These are phyloP conservation scores for Micronycteris hirsuta DNA, from an alignment of 2,113 vertebrate species.

Conservation along the genomic window DNA sequence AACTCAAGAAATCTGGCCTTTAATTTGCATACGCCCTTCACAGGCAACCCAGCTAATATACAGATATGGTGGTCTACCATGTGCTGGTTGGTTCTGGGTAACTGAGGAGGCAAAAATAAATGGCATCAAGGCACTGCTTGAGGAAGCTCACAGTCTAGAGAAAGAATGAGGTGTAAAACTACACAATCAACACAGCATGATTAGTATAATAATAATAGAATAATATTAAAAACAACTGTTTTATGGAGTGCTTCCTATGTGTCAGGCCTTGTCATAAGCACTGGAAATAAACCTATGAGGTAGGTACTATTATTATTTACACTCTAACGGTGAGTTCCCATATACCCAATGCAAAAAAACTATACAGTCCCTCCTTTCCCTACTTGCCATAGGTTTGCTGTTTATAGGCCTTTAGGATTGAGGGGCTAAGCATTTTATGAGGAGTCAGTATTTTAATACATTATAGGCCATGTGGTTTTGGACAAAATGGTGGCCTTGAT, in stretches of 20 bases:
- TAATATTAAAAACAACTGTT: not conserved
- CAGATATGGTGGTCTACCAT: not conserved
- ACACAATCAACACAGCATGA: not conserved
- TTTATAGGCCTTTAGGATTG: not conserved
- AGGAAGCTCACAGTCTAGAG: not conserved
- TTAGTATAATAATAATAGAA: not conserved
- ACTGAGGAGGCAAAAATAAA: not conserved
- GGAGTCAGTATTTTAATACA: not conserved
- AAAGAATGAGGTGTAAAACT: not conserved
- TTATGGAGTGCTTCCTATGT: not conserved
- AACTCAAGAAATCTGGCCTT: not conserved
- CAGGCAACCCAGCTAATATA: not conserved
- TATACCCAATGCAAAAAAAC: not conserved
- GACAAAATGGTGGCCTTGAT: constrained; percentile 16
- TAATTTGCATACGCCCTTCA: not conserved
- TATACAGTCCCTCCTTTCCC: not conserved
- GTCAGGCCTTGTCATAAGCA: not conserved
- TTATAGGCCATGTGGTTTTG: not conserved
- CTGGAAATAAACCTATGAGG: not conserved
- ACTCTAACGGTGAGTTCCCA: not conserved
- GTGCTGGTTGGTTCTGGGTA: not conserved
- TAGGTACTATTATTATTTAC: not conserved
- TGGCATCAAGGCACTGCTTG: not conserved
- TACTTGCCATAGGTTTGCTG: not conserved
- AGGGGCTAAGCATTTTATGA: not conserved